These are phyloP conservation scores for Microctonus hyperodae DNA, from an alignment of 2,888 invertebrate species.

Conservation along the genomic window DNA sequence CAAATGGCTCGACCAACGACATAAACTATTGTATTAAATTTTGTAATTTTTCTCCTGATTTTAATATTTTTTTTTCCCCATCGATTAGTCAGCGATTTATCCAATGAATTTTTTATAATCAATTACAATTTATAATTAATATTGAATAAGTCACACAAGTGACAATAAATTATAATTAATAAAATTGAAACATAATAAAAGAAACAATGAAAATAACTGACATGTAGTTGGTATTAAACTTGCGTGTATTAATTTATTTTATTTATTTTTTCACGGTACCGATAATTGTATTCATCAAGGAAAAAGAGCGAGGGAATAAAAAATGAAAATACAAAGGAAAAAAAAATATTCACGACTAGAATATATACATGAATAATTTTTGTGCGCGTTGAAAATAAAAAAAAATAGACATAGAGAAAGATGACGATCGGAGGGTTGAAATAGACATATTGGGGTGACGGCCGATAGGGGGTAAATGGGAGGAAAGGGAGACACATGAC, in stretches of 20 bases:
- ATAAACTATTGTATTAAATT: background rate
- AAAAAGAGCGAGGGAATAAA: background rate
- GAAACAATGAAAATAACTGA: background rate
- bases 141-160: background rate
- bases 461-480: slow-evolving; percentile 24
- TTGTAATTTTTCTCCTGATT: background rate
- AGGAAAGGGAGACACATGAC: slow-evolving; percentile 27
- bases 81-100: background rate
- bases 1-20: background rate
- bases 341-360: background rate
- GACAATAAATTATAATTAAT: background rate
- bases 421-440: background rate
- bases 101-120: too few species aligned
- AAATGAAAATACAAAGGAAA: too few species aligned
- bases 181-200: background rate
- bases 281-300: background rate
- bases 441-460: background rate
- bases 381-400: slow-evolving; percentile 19
- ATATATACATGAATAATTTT: slow-evolving; percentile 13
- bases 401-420: slow-evolving; percentile 10
- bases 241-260: too few species aligned
- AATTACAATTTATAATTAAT: background rate
- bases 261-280: too few species aligned
- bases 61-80: background rate
- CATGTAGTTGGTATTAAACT: background rate